phyloP scores from a whole-genome alignment of 2,888 invertebrate species.

The Conops quadrifasciatus region DNA sequence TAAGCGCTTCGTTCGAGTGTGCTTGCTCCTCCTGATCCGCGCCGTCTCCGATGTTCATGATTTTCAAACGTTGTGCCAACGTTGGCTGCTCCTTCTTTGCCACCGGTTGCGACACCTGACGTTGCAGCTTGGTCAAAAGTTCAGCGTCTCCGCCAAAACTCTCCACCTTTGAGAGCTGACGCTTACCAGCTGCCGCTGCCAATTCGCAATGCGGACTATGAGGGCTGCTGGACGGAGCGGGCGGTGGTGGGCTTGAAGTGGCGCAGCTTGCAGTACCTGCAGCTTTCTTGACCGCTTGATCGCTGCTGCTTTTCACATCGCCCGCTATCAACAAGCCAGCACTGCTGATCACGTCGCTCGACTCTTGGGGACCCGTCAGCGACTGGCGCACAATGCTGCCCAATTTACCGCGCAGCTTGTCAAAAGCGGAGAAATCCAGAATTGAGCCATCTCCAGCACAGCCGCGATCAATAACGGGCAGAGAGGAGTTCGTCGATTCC shows the following conservation, averaged over 20 bases:
- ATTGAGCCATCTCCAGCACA: slow-evolving; percentile 49
- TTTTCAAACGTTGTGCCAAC: slow-evolving; percentile 53
- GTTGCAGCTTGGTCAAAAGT: slow-evolving; percentile 75
- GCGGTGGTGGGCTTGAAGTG: slow-evolving; percentile 44
- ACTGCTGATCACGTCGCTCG: slow-evolving; percentile 62
- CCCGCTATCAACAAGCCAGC: slow-evolving; percentile 69
- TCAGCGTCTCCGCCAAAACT: slow-evolving; percentile 84
- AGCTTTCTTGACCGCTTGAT: slow-evolving; percentile 36
- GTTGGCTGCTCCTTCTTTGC: slow-evolving; percentile 43
- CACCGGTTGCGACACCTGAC: slow-evolving; percentile 59
- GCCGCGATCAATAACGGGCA: slow-evolving; percentile 43
- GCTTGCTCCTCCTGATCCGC: slow-evolving; percentile 42
- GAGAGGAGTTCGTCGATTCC: slow-evolving; percentile 59
- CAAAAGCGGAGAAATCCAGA: slow-evolving; percentile 68
- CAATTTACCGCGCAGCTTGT: slow-evolving; percentile 69
- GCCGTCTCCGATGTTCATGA: slow-evolving; percentile 54
- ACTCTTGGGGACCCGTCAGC: slow-evolving; percentile 52
- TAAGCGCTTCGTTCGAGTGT: slow-evolving; percentile 38
- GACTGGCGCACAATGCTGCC: slow-evolving; percentile 74
- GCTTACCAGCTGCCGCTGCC: slow-evolving; percentile 56
- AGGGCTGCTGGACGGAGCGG: slow-evolving; percentile 70
- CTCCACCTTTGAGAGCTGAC: slow-evolving; percentile 73
- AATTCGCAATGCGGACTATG: slow-evolving; percentile 70
- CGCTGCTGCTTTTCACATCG: slow-evolving; percentile 49
- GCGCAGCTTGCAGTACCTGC: slow-evolving; percentile 7